phyloP scores from a whole-genome alignment of 64 coral and sea anemone genomes.

The Acropora yongei region DNA sequence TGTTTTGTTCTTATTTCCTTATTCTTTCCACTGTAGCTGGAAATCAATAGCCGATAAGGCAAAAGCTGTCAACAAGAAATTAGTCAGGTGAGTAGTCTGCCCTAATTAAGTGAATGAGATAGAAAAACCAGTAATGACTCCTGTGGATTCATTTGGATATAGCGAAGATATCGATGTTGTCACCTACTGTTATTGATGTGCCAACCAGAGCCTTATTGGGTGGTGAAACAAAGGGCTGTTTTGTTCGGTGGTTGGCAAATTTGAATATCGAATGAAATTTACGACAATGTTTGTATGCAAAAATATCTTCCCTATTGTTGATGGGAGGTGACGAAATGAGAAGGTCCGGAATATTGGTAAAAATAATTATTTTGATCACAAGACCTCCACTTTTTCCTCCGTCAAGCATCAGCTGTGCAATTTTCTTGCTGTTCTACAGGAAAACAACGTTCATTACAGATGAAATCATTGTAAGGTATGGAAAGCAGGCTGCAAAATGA shows the following conservation, averaged over 20 bases:
- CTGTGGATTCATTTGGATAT: no score
- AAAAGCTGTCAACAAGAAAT: slow-evolving; percentile 93
- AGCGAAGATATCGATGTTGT: no score
- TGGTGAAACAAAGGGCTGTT: no score
- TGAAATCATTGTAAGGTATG: slow-evolving; percentile 81
- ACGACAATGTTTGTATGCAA: no score
- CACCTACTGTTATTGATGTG: no score
- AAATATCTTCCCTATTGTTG: no score
- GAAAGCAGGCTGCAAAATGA: not conserved
- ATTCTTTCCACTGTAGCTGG: slow-evolving; percentile 41
- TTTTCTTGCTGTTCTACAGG: slow-evolving; percentile 35
- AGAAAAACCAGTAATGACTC: no score
- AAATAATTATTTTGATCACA: not conserved
- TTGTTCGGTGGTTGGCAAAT: no score
- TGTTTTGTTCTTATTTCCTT: not conserved
- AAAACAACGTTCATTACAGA: slow-evolving; percentile 91
- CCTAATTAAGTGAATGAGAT: not conserved
- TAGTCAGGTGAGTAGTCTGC: slow-evolving; percentile 60
- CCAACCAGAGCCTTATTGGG: no score
- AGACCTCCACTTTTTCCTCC: not conserved
- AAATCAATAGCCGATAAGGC: slow-evolving; percentile 92
- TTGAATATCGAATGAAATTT: no score
- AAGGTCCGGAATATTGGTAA: no score
- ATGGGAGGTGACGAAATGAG: no score
- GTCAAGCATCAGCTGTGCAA: not conserved